phyloP scores from a whole-genome alignment of 1,140 invertebrate species.

The Bombus soroeensis region DNA sequence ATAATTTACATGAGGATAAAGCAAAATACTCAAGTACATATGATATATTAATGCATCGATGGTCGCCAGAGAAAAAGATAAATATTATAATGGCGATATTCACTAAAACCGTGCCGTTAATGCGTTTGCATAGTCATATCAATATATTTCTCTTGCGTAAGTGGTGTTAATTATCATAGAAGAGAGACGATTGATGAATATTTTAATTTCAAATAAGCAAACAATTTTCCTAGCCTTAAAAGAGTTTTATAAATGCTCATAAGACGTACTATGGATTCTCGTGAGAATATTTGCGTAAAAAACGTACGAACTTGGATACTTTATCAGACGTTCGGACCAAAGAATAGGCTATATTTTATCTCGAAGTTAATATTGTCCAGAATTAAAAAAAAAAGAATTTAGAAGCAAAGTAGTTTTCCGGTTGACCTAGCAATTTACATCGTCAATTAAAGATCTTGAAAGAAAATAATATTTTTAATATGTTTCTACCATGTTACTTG shows the following conservation, averaged over 20 bases:
- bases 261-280: not conserved
- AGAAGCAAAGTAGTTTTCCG: slow-evolving; percentile 14
- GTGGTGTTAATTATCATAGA: slow-evolving; percentile 5
- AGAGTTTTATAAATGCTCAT: slow-evolving; percentile 1
- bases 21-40: not conserved
- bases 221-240: slow-evolving; percentile 7
- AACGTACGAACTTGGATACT: slow-evolving; percentile 6
- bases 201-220: slow-evolving; percentile 13
- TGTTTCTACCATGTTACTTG: slow-evolving; percentile 41
- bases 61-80: not conserved
- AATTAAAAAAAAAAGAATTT: not conserved
- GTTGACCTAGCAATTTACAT: slow-evolving; percentile 23
- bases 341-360: slow-evolving; percentile 40
- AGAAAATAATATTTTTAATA: slow-evolving; percentile 47
- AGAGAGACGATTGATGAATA: not conserved
- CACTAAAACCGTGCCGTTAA: not conserved
- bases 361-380: slow-evolving; percentile 10
- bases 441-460: slow-evolving; percentile 39
- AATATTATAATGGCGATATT: not conserved
- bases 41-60: not conserved
- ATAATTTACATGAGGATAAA: not conserved
- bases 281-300: not conserved
- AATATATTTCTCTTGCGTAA: slow-evolving; percentile 2
- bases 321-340: slow-evolving; percentile 35
- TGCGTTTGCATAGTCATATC: not conserved